phyloP scores from a whole-genome alignment of 2,888 invertebrate genomes.

The Oeneis ivallda region DNA sequence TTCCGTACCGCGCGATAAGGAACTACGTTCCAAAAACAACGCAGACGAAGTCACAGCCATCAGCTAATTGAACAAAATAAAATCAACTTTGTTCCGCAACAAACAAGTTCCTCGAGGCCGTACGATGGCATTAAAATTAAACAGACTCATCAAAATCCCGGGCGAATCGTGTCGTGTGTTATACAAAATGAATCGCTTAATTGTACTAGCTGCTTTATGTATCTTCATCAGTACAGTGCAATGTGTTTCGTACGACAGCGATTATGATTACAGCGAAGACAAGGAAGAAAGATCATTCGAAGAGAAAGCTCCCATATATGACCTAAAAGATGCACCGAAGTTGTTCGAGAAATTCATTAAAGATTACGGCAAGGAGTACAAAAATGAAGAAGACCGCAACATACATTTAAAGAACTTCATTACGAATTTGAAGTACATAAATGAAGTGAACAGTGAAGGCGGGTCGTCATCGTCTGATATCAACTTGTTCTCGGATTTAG shows the following conservation, averaged over 20 bases:
- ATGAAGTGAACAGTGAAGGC: constrained; percentile 50
- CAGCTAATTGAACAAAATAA: background rate
- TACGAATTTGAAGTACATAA: constrained; percentile 58
- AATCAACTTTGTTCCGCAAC: constrained; percentile 26
- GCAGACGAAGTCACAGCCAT: background rate
- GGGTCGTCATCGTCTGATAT: constrained; percentile 49
- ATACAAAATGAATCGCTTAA: constrained; percentile 39
- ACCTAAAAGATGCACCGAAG: constrained; percentile 54
- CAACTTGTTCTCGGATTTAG: constrained; percentile 59
- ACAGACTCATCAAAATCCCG: constrained; percentile 37
- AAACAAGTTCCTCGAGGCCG: constrained; percentile 38
- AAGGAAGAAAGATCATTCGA: constrained; percentile 36
- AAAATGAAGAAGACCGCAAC: constrained; percentile 47
- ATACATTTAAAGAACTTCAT: constrained; percentile 55
- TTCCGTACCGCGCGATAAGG: too few species aligned
- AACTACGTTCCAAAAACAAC: background rate
- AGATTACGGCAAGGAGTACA: constrained; percentile 56
- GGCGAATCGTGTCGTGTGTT: constrained; percentile 30
- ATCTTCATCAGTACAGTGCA: constrained; percentile 27
- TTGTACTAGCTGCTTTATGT: constrained; percentile 30
- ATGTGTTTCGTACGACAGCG: constrained; percentile 34
- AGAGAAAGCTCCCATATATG: constrained; percentile 49
- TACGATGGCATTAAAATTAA: constrained; percentile 23
- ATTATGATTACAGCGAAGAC: constrained; percentile 32
- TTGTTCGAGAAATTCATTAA: constrained; percentile 55